These are phyloP conservation scores for Pelecanus crispus DNA, from an alignment of 2,113 vertebrate species.

Conservation along the genomic window DNA sequence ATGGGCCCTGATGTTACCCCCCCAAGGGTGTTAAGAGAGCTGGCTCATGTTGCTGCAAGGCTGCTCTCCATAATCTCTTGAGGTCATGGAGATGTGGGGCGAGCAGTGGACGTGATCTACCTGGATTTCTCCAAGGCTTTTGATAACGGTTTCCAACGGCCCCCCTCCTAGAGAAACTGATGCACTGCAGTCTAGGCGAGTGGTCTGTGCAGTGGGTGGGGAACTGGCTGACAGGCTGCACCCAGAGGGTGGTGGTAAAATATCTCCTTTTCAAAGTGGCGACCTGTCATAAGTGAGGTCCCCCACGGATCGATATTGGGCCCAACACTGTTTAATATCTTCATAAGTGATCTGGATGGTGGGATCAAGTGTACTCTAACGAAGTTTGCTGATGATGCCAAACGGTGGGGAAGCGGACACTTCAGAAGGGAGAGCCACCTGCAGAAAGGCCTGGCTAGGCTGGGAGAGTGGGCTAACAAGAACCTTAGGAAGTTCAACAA, in stretches of 20 bases:
- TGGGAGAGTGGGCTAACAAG: background rate
- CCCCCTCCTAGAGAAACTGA: background rate
- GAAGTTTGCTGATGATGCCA: background rate
- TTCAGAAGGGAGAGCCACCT: background rate
- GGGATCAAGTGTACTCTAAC: background rate
- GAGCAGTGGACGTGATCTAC: background rate
- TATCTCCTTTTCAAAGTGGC: too few species aligned
- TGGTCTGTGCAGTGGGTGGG: too few species aligned
- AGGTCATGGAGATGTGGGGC: background rate
- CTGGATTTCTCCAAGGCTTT: background rate
- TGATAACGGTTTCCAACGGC: background rate
- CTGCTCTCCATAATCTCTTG: background rate
- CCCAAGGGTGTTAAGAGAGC: background rate
- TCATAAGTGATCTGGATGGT: background rate
- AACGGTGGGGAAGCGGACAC: background rate
- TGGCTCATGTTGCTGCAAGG: background rate
- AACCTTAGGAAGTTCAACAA: too few species aligned
- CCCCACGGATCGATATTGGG: background rate
- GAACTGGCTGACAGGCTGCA: too few species aligned
- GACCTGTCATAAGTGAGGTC: too few species aligned
- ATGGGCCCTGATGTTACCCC: background rate
- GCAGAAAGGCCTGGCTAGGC: background rate
- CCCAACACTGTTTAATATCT: background rate
- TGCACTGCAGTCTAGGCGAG: background rate
- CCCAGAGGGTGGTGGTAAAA: too few species aligned